Conservation (phyloP, 2,797 vertebrate species). For the Clamator glandarius region DNA sequence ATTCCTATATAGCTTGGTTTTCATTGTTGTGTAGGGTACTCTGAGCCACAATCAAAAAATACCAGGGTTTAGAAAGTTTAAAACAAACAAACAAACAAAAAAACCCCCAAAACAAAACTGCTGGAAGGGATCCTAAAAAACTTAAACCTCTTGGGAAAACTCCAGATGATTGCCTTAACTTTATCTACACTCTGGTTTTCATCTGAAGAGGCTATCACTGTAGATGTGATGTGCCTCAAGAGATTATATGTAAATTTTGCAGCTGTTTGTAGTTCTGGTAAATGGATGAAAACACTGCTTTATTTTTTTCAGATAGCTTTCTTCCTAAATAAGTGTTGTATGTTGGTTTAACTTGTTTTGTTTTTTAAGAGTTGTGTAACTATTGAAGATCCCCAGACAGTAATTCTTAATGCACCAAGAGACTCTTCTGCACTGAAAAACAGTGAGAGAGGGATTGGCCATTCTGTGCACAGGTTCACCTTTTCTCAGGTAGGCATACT, state of each 20-base stretch:
- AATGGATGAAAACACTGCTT: neutral
- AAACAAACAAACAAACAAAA: too few relatives aligned
- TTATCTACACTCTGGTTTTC: neutral
- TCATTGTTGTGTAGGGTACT: neutral
- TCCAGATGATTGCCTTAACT: neutral
- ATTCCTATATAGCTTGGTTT: neutral
- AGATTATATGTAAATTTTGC: neutral
- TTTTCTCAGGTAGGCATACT: constrained; percentile 83
- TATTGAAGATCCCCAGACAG: constrained; percentile 82
- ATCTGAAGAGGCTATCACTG: neutral
- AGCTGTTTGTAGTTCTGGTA: neutral
- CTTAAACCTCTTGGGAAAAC: neutral
- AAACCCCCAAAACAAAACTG: neutral
- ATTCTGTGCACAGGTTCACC: constrained; percentile 84
- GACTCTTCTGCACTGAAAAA: constrained; percentile 87
- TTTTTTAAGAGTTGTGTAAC: constrained; percentile 83
- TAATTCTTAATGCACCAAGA: constrained; percentile 84
- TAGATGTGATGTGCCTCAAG: neutral
- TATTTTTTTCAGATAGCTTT: neutral
- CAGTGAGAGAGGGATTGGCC: constrained; percentile 87
- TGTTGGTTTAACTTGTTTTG: neutral
- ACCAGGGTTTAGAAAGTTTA: neutral
- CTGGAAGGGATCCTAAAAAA: neutral
- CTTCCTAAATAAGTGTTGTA: neutral
- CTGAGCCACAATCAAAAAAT: neutral